Evolutionary conservation across 2,797 vertebrate genomes (phyloP).

Genomic region (Taenioides sp.): DNA sequence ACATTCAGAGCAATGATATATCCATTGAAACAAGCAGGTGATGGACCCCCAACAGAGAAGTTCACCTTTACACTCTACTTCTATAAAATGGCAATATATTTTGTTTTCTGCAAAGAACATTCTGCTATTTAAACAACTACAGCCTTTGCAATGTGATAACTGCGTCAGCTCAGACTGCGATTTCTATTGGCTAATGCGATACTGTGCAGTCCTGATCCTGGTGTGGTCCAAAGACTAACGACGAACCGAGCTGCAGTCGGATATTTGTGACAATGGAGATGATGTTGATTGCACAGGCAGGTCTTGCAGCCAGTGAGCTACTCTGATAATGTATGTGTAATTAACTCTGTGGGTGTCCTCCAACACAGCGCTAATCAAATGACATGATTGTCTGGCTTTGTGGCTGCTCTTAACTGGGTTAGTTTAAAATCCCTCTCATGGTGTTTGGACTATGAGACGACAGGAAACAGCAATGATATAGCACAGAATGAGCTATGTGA

Average conservation of each 20-base stretch:
- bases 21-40: too few species aligned
- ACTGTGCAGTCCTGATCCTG: conserved; percentile 5
- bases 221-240: conserved; percentile 22
- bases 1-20: too few species aligned
- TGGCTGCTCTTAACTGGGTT: conserved; percentile 36
- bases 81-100: too few species aligned
- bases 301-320: conserved; percentile 15
- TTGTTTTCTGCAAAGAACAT: too few species aligned
- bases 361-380: conserved; percentile 52
- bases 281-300: conserved; percentile 42
- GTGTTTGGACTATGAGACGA: conserved; percentile 38
- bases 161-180: too few species aligned
- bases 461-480: not conserved
- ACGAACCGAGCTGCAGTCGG: conserved; percentile 40
- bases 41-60: too few species aligned
- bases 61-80: too few species aligned
- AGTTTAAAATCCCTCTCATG: conserved; percentile 39
- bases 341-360: conserved; percentile 58
- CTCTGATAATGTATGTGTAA: conserved; percentile 46
- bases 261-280: conserved; percentile 54
- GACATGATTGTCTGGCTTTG: conserved; percentile 49
- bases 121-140: too few species aligned
- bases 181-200: too few species aligned
- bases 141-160: too few species aligned
- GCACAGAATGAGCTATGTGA: not conserved